Conservation (phyloP, 2,888 invertebrate species). For the Archips crataeganus region DNA sequence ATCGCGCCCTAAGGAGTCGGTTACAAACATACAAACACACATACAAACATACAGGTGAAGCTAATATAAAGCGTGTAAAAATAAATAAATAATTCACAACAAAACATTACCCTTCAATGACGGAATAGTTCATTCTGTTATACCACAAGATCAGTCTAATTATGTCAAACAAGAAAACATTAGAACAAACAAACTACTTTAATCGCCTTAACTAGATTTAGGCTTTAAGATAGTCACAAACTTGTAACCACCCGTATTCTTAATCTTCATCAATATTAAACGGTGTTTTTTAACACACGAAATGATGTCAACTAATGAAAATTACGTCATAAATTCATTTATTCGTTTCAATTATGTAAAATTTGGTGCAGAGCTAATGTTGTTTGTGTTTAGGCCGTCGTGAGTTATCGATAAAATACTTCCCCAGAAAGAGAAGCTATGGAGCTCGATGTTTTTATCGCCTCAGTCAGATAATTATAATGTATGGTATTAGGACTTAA, state of each 20-base stretch:
- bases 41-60: too few relatives aligned
- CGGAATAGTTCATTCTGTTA: too few relatives aligned
- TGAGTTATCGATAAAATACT: conserved; percentile 16
- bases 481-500: not conserved
- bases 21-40: too few relatives aligned
- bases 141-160: too few relatives aligned
- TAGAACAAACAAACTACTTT: not conserved
- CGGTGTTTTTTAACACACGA: conserved; percentile 24
- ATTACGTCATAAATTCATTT: conserved; percentile 39
- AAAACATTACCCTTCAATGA: too few relatives aligned
- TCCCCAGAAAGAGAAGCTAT: too few relatives aligned
- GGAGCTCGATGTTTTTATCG: too few relatives aligned
- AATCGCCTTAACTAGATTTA: not conserved
- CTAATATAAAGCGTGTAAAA: too few relatives aligned
- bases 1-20: too few relatives aligned
- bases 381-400: conserved; percentile 3
- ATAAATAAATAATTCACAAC: too few relatives aligned
- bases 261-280: conserved; percentile 38
- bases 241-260: conserved; percentile 20
- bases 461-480: too few relatives aligned
- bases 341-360: conserved; percentile 38
- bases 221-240: conserved; percentile 1
- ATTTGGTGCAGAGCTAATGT: conserved; percentile 23
- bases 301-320: conserved; percentile 42
- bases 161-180: too few relatives aligned